Conservation (phyloP, 2,113 vertebrate genomes). For the Aptenodytes patagonicus region DNA sequence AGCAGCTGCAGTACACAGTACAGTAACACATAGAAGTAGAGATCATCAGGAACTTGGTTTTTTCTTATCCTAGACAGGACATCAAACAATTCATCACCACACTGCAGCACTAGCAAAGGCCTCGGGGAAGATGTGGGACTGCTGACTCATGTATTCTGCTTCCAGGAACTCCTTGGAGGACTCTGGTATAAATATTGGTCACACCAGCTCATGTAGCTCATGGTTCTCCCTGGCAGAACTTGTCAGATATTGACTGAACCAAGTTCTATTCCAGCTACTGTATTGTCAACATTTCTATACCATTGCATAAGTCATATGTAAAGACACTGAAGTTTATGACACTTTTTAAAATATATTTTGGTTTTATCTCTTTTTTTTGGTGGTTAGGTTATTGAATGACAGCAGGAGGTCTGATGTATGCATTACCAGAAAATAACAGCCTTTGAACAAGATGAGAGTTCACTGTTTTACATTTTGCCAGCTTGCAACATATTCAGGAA, state of each 20-base stretch:
- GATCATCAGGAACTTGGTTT: background rate
- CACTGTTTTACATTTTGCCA: background rate
- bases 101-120: background rate
- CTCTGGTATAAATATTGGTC: background rate
- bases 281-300: background rate
- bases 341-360: background rate
- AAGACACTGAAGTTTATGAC: background rate
- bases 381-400: background rate
- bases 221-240: background rate
- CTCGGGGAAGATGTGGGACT: background rate
- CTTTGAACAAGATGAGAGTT: background rate
- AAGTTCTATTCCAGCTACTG: background rate
- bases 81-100: background rate
- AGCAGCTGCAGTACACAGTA: background rate
- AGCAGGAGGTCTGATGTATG: background rate
- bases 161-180: background rate
- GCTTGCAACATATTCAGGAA: background rate
- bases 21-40: background rate
- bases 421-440: background rate
- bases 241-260: background rate
- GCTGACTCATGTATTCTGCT: background rate
- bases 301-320: background rate
- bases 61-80: background rate
- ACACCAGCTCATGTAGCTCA: background rate
- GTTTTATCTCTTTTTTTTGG: background rate